These are phyloP conservation scores for Paraplagusia blochii DNA, from an alignment of 2,113 vertebrate genomes.

Conservation along the genomic window DNA sequence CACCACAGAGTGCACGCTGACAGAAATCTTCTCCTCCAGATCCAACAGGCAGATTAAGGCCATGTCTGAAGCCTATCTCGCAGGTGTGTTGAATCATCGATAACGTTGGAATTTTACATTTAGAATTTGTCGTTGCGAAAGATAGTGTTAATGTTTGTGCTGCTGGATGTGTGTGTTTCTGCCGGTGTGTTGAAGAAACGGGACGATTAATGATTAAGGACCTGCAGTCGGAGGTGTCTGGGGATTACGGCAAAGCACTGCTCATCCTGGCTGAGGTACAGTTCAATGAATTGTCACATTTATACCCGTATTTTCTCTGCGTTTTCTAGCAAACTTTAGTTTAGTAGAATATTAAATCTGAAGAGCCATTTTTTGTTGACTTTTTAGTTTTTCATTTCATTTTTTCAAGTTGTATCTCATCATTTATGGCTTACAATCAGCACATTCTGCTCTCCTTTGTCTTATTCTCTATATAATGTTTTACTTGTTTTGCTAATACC, in stretches of 20 bases:
- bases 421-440: no score
- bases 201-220: conserved; percentile 74
- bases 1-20: conserved; percentile 78
- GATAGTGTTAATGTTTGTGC: neutral
- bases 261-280: conserved; percentile 82
- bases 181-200: conserved; percentile 67
- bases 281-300: neutral
- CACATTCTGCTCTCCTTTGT: no score
- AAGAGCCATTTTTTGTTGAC: no score
- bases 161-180: neutral
- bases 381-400: no score
- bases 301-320: no score
- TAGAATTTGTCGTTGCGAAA: no score
- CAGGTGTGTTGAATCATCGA: conserved; percentile 64
- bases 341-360: no score
- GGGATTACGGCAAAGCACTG: conserved; percentile 82
- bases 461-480: no score
- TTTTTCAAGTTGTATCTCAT: no score
- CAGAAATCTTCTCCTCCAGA: conserved; percentile 85
- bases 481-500: no score
- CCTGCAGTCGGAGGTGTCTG: conserved; percentile 81
- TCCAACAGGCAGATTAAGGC: conserved; percentile 81
- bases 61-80: conserved; percentile 77
- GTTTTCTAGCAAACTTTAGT: no score
- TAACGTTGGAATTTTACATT: no score